Evolutionary conservation across 2,113 vertebrate species (phyloP), one percentile per base, ranked within the genome.

Genomic region (Corythaixoides concolor): DNA sequence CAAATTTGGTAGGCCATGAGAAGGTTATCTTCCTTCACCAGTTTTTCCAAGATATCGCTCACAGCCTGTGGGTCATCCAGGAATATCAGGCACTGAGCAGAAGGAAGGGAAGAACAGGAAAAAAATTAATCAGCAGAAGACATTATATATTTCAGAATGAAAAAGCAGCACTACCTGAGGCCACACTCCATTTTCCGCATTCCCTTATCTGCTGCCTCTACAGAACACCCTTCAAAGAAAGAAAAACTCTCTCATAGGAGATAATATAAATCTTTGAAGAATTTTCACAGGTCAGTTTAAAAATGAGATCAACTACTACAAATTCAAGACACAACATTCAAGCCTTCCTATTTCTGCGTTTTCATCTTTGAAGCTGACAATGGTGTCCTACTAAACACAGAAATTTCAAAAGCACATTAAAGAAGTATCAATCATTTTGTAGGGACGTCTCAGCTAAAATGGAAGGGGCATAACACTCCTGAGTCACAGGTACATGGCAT

Each of bases 1-100:
- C 99, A 99, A 95, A 99, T 99, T 95, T 99, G 99, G 95, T 99
- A 99, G 39, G 99, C 99, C 99, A 99, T 99, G 73, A 99, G 98
- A 39, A 99, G 98, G 97, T 99, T 99, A 95, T 99, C 99, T 97
- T 99, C 99, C 95, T 99, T 99, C 88, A 99, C 99, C 89, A 99
- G 93, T 95, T 99, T 99, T 97, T 99, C 99, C 95, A 99, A 97
- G 92, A 99, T 99, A 97, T 99, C 99, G 32, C 99, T 99, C 73
- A 99, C 99, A 55, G 99, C 99, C 97, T 99, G 99, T 6, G 99
- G 99, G 86, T 99, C 99, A 75, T 99, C 99, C 97, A 99, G 98
- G 98, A 99, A 99, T 96, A 99, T 99, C 94, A 99, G 98, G 97
- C 99, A 99, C 99, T 99, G 95, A 28, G 92, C 32, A 14, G 32